Percentiles rank a stretch among this genome's conserved stretches.
Conservation (phyloP, 2,113 vertebrate species). For the Lagopus leucura region DNA sequence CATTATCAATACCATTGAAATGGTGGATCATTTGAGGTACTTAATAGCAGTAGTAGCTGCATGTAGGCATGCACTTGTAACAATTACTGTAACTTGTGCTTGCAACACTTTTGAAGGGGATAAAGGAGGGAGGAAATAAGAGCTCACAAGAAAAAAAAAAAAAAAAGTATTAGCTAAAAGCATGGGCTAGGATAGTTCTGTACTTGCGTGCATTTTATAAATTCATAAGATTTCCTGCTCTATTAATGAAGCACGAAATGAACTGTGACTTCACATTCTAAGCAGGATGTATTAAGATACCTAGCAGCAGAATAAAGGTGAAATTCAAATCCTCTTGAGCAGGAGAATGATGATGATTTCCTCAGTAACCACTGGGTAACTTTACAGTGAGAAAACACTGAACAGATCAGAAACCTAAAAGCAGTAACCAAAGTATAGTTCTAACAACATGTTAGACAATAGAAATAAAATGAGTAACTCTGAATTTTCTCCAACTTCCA, state of each 20-base stretch:
- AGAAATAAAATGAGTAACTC: background rate
- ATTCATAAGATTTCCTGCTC: background rate
- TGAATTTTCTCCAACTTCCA: background rate
- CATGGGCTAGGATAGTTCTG: background rate
- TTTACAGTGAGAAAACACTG: background rate
- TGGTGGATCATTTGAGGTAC: background rate
- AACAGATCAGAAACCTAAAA: background rate
- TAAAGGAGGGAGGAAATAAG: background rate
- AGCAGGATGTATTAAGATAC: background rate
- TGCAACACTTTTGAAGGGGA: background rate
- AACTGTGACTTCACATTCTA: background rate
- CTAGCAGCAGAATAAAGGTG: background rate
- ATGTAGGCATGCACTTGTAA: background rate
- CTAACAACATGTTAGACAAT: background rate
- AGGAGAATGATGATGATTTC: background rate
- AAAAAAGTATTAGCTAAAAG: background rate
- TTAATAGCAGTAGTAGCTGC: background rate
- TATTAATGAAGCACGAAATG: slow-evolving; percentile 19
- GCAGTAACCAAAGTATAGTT: rapidly evolving
- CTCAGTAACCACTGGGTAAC: background rate
- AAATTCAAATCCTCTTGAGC: background rate
- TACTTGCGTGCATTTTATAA: background rate
- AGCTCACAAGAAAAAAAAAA: background rate
- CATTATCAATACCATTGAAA: background rate
- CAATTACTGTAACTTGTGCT: background rate